Evolutionary conservation across 2,888 invertebrate species (phyloP).

Genomic region (Dicycla oo): DNA sequence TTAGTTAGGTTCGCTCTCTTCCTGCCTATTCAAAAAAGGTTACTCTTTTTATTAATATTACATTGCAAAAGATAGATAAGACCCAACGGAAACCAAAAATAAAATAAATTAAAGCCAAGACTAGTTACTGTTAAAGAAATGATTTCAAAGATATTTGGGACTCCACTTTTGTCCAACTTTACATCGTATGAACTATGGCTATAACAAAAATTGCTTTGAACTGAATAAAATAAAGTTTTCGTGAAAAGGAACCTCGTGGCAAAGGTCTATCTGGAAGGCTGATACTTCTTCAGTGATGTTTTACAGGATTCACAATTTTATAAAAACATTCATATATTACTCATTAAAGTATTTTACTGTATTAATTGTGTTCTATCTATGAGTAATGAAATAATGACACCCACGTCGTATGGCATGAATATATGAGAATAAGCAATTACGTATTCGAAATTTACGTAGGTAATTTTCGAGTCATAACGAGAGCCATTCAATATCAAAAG

Average conservation of each 20-base stretch:
- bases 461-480: slow-evolving; percentile 68
- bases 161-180: background rate
- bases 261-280: background rate
- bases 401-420: slow-evolving; percentile 25
- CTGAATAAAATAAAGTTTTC: background rate
- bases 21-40: background rate
- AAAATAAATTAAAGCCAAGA: background rate
- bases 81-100: background rate
- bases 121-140: background rate
- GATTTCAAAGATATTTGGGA: background rate
- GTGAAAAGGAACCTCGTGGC: background rate
- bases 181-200: background rate
- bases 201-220: background rate
- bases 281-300: background rate
- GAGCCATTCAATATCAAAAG: slow-evolving; percentile 81
- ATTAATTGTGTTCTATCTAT: slow-evolving; percentile 31
- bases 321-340: background rate
- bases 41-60: background rate
- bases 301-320: background rate
- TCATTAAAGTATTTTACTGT: slow-evolving; percentile 6
- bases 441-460: slow-evolving; percentile 52
- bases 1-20: background rate
- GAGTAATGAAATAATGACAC: slow-evolving; percentile 16
- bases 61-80: background rate
- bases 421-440: slow-evolving; percentile 51